A percentile compares a stretch with the other conserved stretches of the same genome.
phyloP scores from a whole-genome alignment of 1,140 invertebrate genomes.

The Branchinecta lindahli region DNA sequence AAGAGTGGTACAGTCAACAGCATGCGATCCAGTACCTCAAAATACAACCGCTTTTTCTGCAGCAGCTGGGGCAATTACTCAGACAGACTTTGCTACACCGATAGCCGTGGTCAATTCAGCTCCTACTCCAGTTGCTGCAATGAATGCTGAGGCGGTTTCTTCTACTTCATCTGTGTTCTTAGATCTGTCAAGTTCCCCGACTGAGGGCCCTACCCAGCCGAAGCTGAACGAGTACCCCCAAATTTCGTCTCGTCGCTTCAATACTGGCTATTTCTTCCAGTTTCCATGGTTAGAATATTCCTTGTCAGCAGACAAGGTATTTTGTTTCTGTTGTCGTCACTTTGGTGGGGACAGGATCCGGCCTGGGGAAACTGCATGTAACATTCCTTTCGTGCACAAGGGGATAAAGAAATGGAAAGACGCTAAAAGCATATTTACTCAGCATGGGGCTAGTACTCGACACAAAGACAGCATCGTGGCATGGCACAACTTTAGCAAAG shows the following conservation, averaged over 20 bases:
- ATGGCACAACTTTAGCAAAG: background rate
- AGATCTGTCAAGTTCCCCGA: background rate
- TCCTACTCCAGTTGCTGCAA: background rate
- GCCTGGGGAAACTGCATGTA: background rate
- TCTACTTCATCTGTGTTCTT: background rate
- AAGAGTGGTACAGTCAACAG: no score
- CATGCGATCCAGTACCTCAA: slow-evolving; percentile 3
- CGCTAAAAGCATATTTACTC: background rate
- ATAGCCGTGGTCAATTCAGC: background rate
- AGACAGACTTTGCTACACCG: background rate
- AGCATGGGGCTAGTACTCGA: background rate
- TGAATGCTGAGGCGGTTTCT: background rate
- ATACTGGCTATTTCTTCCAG: slow-evolving; percentile 5
- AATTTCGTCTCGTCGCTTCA: slow-evolving; percentile 8
- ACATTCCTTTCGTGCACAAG: background rate
- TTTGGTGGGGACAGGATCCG: background rate
- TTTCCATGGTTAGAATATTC: background rate
- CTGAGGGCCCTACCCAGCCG: background rate
- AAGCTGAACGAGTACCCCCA: slow-evolving; percentile 4
- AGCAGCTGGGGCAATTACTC: background rate
- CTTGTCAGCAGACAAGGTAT: background rate
- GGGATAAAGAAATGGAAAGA: slow-evolving; percentile 1
- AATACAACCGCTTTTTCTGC: background rate
- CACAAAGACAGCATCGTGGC: slow-evolving; percentile 1
- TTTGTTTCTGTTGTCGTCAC: slow-evolving; percentile 5